A percentile compares a stretch with the other conserved stretches of the same genome.
phyloP scores from a whole-genome alignment of 30 jellyfish, hydroid and myxozoan species.

The Aurelia sp. region DNA sequence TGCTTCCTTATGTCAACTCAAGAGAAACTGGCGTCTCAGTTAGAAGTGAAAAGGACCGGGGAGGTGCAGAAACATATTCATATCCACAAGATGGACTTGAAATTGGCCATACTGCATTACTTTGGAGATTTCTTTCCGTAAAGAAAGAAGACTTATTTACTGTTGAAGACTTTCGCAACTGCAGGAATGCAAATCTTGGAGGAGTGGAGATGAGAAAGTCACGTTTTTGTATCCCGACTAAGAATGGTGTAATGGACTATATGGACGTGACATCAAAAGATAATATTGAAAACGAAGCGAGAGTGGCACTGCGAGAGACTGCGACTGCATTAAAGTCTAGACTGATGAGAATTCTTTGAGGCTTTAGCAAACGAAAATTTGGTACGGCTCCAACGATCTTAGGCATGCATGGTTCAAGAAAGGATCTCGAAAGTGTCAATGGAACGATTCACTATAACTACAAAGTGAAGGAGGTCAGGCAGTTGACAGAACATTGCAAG shows the following conservation, averaged over 20 bases:
- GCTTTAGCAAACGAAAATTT: conserved; percentile 33
- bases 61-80: conserved; percentile 15
- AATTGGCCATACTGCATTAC: conserved; percentile 4
- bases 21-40: conserved; percentile 11
- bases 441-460: background rate
- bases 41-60: conserved; percentile 17
- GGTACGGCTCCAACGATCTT: conserved; percentile 16
- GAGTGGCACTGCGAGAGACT: conserved; percentile 13
- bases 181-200: too few relatives aligned
- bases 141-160: background rate
- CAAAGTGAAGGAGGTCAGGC: background rate
- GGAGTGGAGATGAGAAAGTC: too few relatives aligned
- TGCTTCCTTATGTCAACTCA: conserved; percentile 38
- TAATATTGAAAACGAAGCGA: conserved; percentile 5
- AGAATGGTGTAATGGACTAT: conserved; percentile 14
- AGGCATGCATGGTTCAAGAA: background rate
- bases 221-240: too few relatives aligned
- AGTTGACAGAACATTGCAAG: background rate
- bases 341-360: conserved; percentile 17
- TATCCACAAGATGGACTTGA: conserved; percentile 23
- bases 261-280: conserved; percentile 15
- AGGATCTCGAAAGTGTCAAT: background rate
- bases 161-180: conserved; percentile 9
- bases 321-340: conserved; percentile 23
- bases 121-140: conserved; percentile 14